Percentiles rank a stretch among this genome's conserved stretches.
phyloP scores from a whole-genome alignment of 1,140 invertebrate genomes.

The Leptestheria dahalacensis region DNA sequence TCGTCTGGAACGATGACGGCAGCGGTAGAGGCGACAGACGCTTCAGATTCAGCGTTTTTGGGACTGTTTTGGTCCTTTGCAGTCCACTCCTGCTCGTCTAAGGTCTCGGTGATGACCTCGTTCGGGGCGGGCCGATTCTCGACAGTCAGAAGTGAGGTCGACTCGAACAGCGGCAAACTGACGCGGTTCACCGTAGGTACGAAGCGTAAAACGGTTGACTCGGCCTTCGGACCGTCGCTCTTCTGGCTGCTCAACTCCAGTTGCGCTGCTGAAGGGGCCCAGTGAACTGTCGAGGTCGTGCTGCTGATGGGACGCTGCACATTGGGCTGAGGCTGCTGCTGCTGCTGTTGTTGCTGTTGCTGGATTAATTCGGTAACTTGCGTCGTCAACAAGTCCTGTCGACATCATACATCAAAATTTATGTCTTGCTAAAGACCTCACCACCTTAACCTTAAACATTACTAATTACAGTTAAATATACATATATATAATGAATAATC shows the following conservation, averaged over 20 bases:
- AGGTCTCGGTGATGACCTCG: slow-evolving; percentile 21
- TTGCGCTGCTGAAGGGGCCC: not conserved
- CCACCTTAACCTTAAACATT: too few species aligned
- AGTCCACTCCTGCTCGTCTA: slow-evolving; percentile 18
- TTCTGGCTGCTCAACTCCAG: not conserved
- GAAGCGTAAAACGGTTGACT: not conserved
- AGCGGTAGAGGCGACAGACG: not conserved
- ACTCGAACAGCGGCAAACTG: slow-evolving; percentile 6
- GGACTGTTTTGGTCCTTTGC: not conserved
- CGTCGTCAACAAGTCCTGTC: not conserved
- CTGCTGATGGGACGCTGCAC: not conserved
- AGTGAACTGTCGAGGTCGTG: slow-evolving; percentile 4
- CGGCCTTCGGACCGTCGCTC: not conserved
- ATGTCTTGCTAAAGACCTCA: too few species aligned
- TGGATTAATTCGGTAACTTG: slow-evolving; percentile 4
- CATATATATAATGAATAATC: not conserved
- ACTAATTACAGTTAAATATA: too few species aligned
- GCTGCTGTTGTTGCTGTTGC: not conserved
- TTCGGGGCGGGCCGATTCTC: slow-evolving; percentile 15
- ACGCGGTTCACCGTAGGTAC: slow-evolving; percentile 13
- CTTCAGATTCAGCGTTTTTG: not conserved
- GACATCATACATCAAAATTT: too few species aligned
- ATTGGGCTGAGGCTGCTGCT: not conserved
- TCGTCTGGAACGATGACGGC: slow-evolving; percentile 4
- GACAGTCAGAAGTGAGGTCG: slow-evolving; percentile 16